phyloP scores from a whole-genome alignment of 2,113 vertebrate genomes.

The Trichechus manatus region DNA sequence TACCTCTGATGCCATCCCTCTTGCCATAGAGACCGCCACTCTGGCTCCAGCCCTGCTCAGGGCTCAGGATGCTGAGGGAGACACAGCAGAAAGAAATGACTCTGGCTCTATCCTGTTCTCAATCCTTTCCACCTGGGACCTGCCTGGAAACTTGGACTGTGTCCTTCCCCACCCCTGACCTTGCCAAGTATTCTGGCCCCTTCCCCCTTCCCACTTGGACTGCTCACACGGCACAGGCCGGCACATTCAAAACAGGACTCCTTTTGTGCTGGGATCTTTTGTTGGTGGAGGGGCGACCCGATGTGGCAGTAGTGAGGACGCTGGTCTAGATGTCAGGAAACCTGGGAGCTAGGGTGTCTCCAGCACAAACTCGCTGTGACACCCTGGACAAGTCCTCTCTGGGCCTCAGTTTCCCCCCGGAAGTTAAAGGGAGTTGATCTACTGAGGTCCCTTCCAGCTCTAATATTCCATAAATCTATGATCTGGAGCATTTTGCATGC shows the following conservation, averaged over 20 bases:
- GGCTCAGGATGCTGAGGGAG: neutral
- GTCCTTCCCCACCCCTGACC: no score
- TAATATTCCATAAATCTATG: neutral
- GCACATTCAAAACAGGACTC: neutral
- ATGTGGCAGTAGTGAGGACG: neutral
- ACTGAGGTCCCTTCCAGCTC: neutral
- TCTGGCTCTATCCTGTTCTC: no score
- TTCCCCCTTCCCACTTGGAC: neutral
- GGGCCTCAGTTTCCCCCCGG: fast-evolving
- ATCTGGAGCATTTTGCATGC: fast-evolving
- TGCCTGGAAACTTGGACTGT: neutral
- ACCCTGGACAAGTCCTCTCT: neutral
- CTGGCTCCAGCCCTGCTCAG: neutral
- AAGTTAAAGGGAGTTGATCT: neutral
- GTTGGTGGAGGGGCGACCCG: neutral
- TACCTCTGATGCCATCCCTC: neutral
- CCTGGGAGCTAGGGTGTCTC: neutral
- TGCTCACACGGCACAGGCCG: neutral
- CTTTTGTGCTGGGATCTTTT: fast-evolving
- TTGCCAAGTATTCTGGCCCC: neutral
- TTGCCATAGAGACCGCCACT: neutral
- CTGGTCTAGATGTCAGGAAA: neutral
- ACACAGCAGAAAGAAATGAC: no score
- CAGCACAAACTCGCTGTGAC: neutral
- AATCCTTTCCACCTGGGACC: neutral